phyloP scores from a whole-genome alignment of 2,113 vertebrate genomes.

The Ginglymostoma cirratum region DNA sequence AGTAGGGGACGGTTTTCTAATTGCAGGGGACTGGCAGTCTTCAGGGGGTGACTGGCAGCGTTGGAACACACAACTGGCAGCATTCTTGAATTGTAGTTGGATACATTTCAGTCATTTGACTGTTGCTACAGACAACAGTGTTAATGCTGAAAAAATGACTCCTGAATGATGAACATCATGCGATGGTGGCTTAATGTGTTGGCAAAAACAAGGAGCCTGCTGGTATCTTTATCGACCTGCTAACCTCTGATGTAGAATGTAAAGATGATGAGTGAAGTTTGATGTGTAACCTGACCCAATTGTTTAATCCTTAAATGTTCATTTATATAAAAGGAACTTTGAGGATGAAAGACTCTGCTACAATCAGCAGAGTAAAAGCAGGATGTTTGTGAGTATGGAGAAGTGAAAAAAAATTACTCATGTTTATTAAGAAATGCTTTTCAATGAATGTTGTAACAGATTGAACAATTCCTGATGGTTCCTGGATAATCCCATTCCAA shows the following conservation, averaged over 20 bases:
- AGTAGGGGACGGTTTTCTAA: neutral
- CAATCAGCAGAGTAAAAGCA: neutral
- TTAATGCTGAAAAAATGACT: neutral
- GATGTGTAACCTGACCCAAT: neutral
- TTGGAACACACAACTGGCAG: neutral
- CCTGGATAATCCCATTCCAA: neutral
- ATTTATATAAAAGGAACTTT: neutral
- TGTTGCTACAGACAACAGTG: neutral
- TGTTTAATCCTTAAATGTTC: neutral
- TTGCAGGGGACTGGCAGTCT: neutral
- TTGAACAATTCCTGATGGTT: neutral
- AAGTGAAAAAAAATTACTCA: neutral
- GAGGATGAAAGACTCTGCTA: neutral
- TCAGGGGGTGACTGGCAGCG: neutral
- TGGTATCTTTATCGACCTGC: neutral
- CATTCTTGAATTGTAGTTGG: neutral
- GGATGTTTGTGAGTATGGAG: neutral
- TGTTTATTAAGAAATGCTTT: neutral
- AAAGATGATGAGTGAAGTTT: neutral
- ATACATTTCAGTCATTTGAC: neutral
- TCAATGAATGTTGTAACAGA: neutral
- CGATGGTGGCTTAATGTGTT: neutral
- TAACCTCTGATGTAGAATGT: neutral
- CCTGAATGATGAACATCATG: neutral
- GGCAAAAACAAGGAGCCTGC: neutral